These are phyloP conservation scores for Euwallacea similis DNA, from an alignment of 1,140 invertebrate species.

Conservation along the genomic window DNA sequence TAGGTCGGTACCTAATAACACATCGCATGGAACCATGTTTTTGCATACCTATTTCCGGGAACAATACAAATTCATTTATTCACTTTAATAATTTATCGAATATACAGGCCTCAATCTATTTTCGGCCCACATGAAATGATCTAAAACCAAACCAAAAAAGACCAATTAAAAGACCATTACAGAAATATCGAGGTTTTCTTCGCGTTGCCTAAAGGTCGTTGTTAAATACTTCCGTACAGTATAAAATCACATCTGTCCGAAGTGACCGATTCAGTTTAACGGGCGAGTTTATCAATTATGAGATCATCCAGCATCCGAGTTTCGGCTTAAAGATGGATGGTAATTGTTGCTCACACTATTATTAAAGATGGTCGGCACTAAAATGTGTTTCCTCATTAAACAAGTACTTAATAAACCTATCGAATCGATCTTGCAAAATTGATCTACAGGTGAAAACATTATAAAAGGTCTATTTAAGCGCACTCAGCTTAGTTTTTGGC, in stretches of 20 bases:
- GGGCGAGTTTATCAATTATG: neutral
- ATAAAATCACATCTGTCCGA: conserved; percentile 28
- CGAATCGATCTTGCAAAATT: neutral
- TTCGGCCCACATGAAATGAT: no score
- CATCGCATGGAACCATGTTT: no score
- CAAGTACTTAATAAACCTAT: no score
- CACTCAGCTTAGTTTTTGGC: neutral
- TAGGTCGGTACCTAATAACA: no score
- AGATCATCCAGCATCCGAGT: no score
- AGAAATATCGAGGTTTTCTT: conserved; percentile 30
- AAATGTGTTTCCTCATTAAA: neutral
- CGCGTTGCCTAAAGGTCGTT: conserved; percentile 8
- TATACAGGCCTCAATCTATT: no score
- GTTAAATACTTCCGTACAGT: conserved; percentile 27
- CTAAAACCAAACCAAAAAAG: neutral
- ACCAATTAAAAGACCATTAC: conserved; percentile 16
- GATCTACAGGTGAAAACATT: neutral
- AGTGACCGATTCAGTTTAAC: conserved; percentile 19
- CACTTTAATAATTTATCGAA: no score
- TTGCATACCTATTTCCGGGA: no score
- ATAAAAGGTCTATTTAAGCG: neutral
- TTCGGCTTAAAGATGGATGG: no score
- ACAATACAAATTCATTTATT: no score
- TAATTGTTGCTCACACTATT: neutral
- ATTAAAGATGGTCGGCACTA: neutral